Base-by-base conservation (phyloP, 37 sponge, comb jelly and placozoan species). In the Amphimedon queenslandica region DNA sequence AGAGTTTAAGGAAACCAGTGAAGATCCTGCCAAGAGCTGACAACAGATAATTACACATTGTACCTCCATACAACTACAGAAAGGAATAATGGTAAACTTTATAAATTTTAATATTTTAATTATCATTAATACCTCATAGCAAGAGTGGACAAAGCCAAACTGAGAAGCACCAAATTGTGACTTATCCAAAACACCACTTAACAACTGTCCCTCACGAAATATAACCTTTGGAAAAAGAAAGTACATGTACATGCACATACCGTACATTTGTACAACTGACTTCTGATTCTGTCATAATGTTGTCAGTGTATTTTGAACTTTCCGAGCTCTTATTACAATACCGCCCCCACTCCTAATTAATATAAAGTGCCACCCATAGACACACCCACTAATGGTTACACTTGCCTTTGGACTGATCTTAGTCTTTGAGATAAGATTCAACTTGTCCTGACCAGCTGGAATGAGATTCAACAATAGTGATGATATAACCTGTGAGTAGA, bases 101-200 rank as follows among this genome's bases (percentile, higher is more conserved):
- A 6, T 60, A 6, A 60, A n/a, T 18, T 5, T 10, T 18, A 35
- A 67, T n/a, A n/a, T n/a, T n/a, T 67, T 32, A 8, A 29, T 28
- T n/a, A 23, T 23, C 31, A 2, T 2, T 2, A 43, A 33, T 57
- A 93, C 90, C 86, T 96, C 98, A 77, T 83, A 77, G 31, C 88
- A 84, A n/a, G 73, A 73, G 69, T 97, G 98, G 0, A 97, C 90
- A 28, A 97, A 74, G 4, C 98, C 94, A 64, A 82, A 97, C 65
- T 90, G 86, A 18, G 92, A 84, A 18, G 90, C 75, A 29, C 98
- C 98, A 85, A 91, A 88, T 69, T 97, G 98, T 29, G 89, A 78
- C 68, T 97, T 97, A 68, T 97, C 98, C 65, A 97, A 67, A 24
- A 94, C 90, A 24, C 98, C 98, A 88, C 94, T 85, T 67, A 97